Base-by-base conservation (phyloP, 2,113 vertebrate genomes). In the Seriola rivoliana region DNA sequence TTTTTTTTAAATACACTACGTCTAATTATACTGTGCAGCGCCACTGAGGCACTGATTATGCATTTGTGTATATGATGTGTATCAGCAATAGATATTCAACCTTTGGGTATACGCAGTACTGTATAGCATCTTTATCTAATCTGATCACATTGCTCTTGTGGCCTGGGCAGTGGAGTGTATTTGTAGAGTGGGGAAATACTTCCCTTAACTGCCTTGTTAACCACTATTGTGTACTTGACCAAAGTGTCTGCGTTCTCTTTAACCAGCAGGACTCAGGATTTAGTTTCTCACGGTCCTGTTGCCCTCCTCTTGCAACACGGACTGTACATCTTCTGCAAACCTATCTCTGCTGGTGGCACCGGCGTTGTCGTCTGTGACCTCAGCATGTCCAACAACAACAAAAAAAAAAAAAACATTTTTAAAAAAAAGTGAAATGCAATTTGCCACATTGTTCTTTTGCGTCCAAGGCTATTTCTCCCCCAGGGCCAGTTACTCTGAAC, bases 361-460 rank as follows among this genome's bases (percentile, higher is more conserved):
- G 81, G 78, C 38, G 62, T 42, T 82, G 19, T 81, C 34, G 21
- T 69, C 64, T 65, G 50, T 80, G 68, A 75, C 52, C 54, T 71
- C 32, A 4, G 76, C 25, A n/a, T 42, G 25, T 58, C n/a, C n/a
- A 11, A 71, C 10, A 38, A n/a, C 14, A 29, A 42, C 13, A 42
- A 19, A 23, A 12, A 64, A 7, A 17, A 60, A 6, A 16, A 19
- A 19, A 29, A 29, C 29, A 29, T 29, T 29, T 29, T 6, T 0
- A 58, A 14, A 32, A 19, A 25, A 75, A 57, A 40, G 16, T 54
- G 4, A 82, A 80, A 72, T 75, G 63, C 29, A 82, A 66, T 80
- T 81, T 70, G 36, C 58, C 65, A 85, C 83, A 82, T 88, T 92
- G 80, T 90, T 86, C 86, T 86, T 84, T 72, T 8, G 65, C 44